Evolutionary conservation across 2,113 vertebrate genomes (phyloP).

Genomic region (Centropus bengalensis): DNA sequence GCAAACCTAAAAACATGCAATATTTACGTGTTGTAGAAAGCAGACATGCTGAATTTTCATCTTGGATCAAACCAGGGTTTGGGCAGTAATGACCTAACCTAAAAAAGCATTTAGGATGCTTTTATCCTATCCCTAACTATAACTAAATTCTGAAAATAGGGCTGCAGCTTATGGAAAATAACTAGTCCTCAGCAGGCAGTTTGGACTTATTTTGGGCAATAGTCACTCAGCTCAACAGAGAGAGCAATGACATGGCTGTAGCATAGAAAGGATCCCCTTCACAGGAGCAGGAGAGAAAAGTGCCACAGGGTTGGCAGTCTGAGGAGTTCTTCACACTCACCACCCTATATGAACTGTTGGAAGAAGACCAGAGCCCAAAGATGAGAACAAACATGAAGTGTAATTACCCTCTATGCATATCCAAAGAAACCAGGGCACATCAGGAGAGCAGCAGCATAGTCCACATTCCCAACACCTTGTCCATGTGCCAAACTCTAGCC

Average conservation of each 20-base stretch:
- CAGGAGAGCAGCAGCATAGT: background rate
- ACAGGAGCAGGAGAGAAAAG: background rate
- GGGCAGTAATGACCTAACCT: background rate
- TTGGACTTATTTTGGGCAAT: background rate
- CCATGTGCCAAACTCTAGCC: background rate
- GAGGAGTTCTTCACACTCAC: background rate
- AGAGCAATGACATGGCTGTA: rapidly evolving
- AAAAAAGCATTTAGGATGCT: background rate
- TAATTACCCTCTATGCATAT: background rate
- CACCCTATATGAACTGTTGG: background rate
- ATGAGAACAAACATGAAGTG: background rate
- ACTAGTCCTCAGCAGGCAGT: background rate
- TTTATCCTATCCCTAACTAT: background rate
- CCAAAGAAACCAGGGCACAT: background rate
- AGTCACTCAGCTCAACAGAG: background rate
- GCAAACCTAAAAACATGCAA: background rate
- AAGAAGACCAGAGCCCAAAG: background rate
- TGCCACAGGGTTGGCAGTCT: background rate
- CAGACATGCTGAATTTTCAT: background rate
- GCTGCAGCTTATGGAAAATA: background rate
- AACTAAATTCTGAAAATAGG: background rate
- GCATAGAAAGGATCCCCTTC: background rate
- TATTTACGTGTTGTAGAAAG: background rate
- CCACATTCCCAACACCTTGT: background rate
- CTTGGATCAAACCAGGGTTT: background rate